A percentile compares a stretch with the other conserved stretches of the same genome.
Evolutionary conservation across 1,140 invertebrate genomes (phyloP).

Genomic region (Teleogryllus occipitalis): DNA sequence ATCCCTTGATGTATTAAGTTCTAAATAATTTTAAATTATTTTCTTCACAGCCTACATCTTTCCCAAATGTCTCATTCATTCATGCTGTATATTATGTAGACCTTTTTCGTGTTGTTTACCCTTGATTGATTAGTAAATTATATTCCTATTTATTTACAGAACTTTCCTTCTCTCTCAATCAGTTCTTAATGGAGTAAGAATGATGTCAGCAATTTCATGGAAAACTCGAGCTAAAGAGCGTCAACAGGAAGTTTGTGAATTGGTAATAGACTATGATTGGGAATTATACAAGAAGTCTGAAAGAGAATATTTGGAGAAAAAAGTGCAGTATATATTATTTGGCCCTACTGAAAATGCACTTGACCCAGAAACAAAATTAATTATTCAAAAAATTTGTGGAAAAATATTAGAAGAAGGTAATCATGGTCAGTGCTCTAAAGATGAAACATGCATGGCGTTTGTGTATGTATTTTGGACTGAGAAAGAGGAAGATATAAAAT

Average conservation of each 20-base stretch:
- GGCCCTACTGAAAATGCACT: constrained; percentile 26
- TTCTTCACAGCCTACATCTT: no score
- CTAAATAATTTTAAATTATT: no score
- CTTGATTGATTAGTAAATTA: no score
- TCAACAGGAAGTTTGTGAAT: constrained; percentile 32
- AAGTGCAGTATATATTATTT: constrained; percentile 30
- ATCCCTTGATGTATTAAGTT: no score
- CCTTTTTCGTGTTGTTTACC: no score
- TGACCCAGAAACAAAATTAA: constrained; percentile 27
- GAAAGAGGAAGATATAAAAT: background rate
- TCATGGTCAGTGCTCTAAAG: background rate
- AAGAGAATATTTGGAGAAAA: constrained; percentile 28
- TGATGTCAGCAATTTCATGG: background rate
- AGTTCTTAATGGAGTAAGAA: no score
- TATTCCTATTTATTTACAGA: no score
- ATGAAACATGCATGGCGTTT: background rate
- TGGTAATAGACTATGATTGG: constrained; percentile 24
- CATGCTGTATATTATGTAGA: no score
- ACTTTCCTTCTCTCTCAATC: no score
- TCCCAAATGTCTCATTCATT: no score
- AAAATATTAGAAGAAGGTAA: constrained; percentile 10
- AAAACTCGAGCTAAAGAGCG: background rate
- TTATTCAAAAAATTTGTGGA: constrained; percentile 20
- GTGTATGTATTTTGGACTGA: background rate
- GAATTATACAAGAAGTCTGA: constrained; percentile 24